Conservation (phyloP, 1,140 invertebrate species). For the Drosophila funebris region DNA sequence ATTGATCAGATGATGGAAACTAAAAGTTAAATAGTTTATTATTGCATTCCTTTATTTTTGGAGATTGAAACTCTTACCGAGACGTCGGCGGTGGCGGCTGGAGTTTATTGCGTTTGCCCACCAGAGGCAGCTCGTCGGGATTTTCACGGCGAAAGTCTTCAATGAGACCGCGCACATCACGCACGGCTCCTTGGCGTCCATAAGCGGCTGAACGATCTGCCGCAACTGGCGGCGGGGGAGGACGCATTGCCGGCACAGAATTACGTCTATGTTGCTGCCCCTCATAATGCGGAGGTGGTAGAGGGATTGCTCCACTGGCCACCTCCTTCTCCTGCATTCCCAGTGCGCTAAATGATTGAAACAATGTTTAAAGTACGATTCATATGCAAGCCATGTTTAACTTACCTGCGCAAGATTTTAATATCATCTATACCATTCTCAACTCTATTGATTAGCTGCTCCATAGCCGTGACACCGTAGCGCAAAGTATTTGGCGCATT, state of each 20-base stretch:
- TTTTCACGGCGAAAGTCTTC: conserved; percentile 15
- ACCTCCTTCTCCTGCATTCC: conserved; percentile 14
- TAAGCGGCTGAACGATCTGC: neutral
- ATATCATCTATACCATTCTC: conserved; percentile 40
- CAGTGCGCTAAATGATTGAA: conserved; percentile 15
- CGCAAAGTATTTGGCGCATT: conserved; percentile 14
- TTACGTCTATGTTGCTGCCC: conserved; percentile 12
- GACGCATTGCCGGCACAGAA: conserved; percentile 24
- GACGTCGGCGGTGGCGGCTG: neutral
- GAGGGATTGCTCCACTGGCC: neutral
- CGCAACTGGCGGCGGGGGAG: neutral
- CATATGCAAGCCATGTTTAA: neutral
- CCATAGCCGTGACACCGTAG: conserved; percentile 11
- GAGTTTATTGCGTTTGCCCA: conserved; percentile 32
- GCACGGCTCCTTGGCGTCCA: conserved; percentile 10
- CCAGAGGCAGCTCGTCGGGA: conserved; percentile 15
- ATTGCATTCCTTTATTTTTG: neutral
- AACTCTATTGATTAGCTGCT: conserved; percentile 33
- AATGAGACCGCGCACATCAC: neutral
- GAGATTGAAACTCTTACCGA: neutral
- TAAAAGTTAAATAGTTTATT: neutral
- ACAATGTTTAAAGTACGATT: neutral
- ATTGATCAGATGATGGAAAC: conserved; percentile 29
- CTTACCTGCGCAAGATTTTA: conserved; percentile 38
- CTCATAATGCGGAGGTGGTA: conserved; percentile 14